Percentiles rank a stretch among this genome's conserved stretches.
Conservation (phyloP, 2,113 vertebrate genomes). For the Tragelaphus scriptus region DNA sequence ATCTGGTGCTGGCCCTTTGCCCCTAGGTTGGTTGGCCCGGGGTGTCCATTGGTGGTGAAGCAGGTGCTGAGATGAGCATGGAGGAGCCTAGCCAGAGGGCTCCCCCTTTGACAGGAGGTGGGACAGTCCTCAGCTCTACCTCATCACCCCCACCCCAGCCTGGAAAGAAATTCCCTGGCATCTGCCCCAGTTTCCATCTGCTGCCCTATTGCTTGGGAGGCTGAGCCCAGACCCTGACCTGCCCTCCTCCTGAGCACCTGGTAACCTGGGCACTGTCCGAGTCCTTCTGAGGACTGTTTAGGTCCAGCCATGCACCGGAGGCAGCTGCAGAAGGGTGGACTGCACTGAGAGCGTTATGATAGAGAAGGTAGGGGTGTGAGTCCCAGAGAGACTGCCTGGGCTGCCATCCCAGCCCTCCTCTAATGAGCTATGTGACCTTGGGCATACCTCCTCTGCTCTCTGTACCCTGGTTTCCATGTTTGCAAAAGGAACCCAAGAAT, state of each 20-base stretch:
- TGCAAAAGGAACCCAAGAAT: neutral
- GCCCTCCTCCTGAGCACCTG: neutral
- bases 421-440: neutral
- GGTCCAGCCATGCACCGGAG: neutral
- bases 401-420: neutral
- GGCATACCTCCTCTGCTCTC: neutral
- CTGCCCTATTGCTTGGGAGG: neutral
- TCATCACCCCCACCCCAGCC: neutral
- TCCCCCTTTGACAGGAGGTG: neutral
- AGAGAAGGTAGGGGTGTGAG: neutral
- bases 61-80: neutral
- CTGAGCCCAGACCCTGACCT: neutral
- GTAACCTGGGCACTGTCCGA: neutral
- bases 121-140: neutral
- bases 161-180: neutral
- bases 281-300: neutral
- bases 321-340: neutral
- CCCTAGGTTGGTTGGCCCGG: neutral
- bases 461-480: neutral
- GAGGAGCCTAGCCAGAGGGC: neutral
- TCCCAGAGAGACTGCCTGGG: neutral
- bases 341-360: neutral
- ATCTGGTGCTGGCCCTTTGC: slow-evolving; percentile 19
- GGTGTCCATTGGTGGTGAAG: neutral
- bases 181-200: slow-evolving; percentile 15